Evolutionary conservation across 2,888 invertebrate genomes (phyloP), one percentile per base, ranked within the genome.

Genomic region (Athalia cordata): DNA sequence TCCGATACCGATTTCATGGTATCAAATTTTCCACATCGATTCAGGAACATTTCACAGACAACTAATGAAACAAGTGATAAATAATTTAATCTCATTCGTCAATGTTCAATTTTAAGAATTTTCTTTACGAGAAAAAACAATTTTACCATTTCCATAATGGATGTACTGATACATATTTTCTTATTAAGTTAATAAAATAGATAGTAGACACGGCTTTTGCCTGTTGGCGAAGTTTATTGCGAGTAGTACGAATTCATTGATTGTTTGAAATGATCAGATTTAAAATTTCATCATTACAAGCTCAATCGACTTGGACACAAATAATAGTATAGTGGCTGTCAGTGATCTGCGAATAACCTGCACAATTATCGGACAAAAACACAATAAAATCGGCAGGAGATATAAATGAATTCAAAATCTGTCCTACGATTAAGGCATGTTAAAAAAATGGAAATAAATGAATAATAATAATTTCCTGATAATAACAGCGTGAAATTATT

Each of bases 31-130:
- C n/a, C 55, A 55, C 55, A 55, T n/a, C 7, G 55, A 55, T 7
- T 55, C 55, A 55, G 7, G 7, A 62, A 15, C 62, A 29, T 29
- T 9, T 29, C 65, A n/a, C 65, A 47, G 47, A 47, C 43, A 65
- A 65, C 65, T 65, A 65, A 49, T 65, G n/a, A 45, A n/a, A 65
- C 43, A 47, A 15, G 43, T 62, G n/a, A 47, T 65, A 65, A 45
- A 65, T 65, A 65, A 47, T 65, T 47, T 47, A 65, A 65, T 29
- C 62, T 62, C 43, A 29, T 62, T 3, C 43, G 29, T 29, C 62
- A 11, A 9, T 29, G 43, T 15, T 62, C 15, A 62, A 62, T 62
- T 43, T 62, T 29, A 43, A 62, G 7, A 29, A 29, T 47, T 65
- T 49, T 49, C n/a, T 65, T 65, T 4, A 29, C 29, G 2, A 29